These are phyloP conservation scores for Thaleichthys pacificus DNA, from an alignment of 2,797 vertebrate genomes.

Conservation along the genomic window DNA sequence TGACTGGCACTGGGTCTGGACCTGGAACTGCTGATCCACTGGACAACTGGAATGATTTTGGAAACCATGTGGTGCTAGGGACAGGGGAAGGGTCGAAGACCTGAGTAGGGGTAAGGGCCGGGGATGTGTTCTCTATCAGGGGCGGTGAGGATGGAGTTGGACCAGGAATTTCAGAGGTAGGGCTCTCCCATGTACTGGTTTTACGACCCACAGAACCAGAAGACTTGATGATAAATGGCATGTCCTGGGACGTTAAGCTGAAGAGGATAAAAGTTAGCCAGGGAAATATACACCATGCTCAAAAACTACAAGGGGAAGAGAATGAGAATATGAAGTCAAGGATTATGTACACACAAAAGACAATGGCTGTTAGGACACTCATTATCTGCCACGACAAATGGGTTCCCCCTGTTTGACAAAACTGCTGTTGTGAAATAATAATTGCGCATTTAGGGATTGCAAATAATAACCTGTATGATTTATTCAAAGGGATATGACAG, in stretches of 20 bases:
- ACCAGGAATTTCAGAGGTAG: slow-evolving; percentile 32
- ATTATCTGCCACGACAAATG: too few species aligned
- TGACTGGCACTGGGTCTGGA: slow-evolving; percentile 17
- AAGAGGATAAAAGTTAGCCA: slow-evolving; percentile 1
- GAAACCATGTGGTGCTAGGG: background rate
- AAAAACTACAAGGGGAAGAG: too few species aligned
- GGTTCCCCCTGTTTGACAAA: background rate
- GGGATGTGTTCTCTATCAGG: slow-evolving; percentile 14
- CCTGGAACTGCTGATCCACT: background rate
- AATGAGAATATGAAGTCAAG: too few species aligned
- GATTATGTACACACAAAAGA: too few species aligned
- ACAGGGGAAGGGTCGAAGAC: background rate
- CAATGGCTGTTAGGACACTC: too few species aligned
- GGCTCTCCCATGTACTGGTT: slow-evolving; percentile 57
- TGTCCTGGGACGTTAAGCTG: slow-evolving; percentile 65
- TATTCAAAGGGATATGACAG: slow-evolving; percentile 53
- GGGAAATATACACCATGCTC: too few species aligned
- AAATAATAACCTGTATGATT: slow-evolving; percentile 66
- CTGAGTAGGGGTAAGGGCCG: slow-evolving; percentile 1
- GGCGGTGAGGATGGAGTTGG: slow-evolving; percentile 12
- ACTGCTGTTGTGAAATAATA: background rate
- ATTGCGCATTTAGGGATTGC: background rate
- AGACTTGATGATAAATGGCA: slow-evolving; percentile 45
- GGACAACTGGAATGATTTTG: background rate
- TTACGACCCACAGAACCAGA: slow-evolving; percentile 54